phyloP scores from a whole-genome alignment of 2,888 invertebrate genomes.

The Falcaria lacertinaria region DNA sequence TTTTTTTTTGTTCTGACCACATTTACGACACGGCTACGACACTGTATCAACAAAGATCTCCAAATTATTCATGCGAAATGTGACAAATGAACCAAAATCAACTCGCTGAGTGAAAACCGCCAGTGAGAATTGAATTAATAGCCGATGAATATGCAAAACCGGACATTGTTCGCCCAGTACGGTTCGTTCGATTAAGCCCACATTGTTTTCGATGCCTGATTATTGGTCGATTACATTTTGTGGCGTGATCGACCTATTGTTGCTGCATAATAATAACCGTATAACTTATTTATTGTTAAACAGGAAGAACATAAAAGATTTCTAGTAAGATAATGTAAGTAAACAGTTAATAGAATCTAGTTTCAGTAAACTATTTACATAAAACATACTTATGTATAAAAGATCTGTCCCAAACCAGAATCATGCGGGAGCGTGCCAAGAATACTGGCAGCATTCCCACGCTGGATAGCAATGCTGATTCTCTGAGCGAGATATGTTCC shows the following conservation, averaged over 20 bases:
- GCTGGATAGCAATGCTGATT: too few species aligned
- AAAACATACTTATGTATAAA: too few species aligned
- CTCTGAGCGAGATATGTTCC: too few species aligned
- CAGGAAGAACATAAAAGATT: too few species aligned
- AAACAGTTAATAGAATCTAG: too few species aligned
- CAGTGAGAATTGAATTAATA: slow-evolving; percentile 68
- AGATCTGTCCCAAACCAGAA: too few species aligned
- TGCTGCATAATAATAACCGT: too few species aligned
- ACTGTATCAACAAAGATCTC: slow-evolving; percentile 28
- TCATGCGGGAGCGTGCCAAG: too few species aligned
- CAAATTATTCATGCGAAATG: slow-evolving; percentile 53
- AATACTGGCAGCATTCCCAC: too few species aligned
- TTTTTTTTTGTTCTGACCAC: background rate
- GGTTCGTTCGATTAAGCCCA: slow-evolving; percentile 48
- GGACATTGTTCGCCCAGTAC: slow-evolving; percentile 46
- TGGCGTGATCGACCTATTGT: slow-evolving; percentile 19
- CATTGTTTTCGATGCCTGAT: slow-evolving; percentile 51
- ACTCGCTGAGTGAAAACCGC: slow-evolving; percentile 57
- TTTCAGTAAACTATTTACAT: too few species aligned
- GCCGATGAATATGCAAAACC: slow-evolving; percentile 68
- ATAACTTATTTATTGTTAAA: too few species aligned
- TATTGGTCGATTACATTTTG: slow-evolving; percentile 36
- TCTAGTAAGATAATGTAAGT: too few species aligned
- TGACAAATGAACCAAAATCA: slow-evolving; percentile 72
- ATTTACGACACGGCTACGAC: background rate